A percentile compares a stretch with the other conserved stretches of the same genome.
Evolutionary conservation across 2,113 vertebrate species (phyloP).

Genomic region (Odocoileus virginianus): DNA sequence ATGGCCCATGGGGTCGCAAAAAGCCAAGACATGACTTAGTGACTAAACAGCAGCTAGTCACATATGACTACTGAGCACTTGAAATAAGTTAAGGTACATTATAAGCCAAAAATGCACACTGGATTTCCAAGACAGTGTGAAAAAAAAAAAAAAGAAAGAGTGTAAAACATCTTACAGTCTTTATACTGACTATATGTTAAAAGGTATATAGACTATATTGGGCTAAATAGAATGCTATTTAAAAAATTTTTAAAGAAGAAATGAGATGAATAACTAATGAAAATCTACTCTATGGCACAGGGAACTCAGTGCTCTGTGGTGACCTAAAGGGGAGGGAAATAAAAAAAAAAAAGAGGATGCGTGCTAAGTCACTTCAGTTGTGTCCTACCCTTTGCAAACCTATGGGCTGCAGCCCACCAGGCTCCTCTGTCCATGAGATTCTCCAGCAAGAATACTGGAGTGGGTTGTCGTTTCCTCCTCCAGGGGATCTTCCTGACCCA

Average conservation of each 20-base stretch:
- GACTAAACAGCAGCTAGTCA: neutral
- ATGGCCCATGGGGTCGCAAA: neutral
- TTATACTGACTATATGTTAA: neutral
- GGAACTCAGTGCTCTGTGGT: neutral
- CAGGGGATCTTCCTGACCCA: neutral
- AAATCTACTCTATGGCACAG: neutral
- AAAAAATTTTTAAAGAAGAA: neutral
- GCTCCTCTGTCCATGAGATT: neutral
- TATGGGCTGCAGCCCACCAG: neutral
- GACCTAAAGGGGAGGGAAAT: neutral
- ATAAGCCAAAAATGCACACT: neutral
- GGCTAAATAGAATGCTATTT: neutral
- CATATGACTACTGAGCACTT: neutral
- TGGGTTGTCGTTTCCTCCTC: neutral
- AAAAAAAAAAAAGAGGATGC: neutral
- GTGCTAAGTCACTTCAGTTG: neutral
- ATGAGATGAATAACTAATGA: neutral
- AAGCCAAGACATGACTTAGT: neutral
- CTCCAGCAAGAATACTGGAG: neutral
- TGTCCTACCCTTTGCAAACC: neutral
- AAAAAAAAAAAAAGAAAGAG: rapidly evolving
- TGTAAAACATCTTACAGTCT: neutral
- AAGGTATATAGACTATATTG: neutral
- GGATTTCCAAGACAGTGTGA: neutral
- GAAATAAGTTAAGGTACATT: neutral